Conservation (phyloP, 2,113 vertebrate genomes). For the Boleophthalmus pectinirostris region DNA sequence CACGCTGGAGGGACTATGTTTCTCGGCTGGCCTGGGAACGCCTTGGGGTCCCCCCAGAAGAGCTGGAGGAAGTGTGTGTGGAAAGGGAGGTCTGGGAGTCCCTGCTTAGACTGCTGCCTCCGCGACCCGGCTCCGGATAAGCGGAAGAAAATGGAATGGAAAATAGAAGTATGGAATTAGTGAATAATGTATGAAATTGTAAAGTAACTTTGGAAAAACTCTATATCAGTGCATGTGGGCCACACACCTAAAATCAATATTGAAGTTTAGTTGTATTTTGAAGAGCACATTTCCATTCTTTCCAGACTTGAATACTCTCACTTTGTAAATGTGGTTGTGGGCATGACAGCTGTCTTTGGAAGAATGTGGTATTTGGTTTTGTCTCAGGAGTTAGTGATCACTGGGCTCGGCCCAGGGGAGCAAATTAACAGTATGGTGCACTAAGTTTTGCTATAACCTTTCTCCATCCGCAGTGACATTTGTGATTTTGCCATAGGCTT, state of each 20-base stretch:
- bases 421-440: slow-evolving; percentile 74
- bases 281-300: not conserved
- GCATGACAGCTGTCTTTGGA: slow-evolving; percentile 26
- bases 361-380: slow-evolving; percentile 54
- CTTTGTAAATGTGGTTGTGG: slow-evolving; percentile 12
- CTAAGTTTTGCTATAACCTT: slow-evolving; percentile 71
- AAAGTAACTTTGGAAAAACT: not conserved
- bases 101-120: too few relatives aligned
- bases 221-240: not conserved
- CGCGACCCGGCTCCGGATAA: too few relatives aligned
- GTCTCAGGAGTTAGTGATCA: slow-evolving; percentile 54
- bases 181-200: not conserved
- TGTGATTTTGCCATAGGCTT: slow-evolving; percentile 72
- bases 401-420: slow-evolving; percentile 63
- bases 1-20: too few relatives aligned
- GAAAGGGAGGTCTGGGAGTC: too few relatives aligned
- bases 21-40: too few relatives aligned
- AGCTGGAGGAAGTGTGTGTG: too few relatives aligned
- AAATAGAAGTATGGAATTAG: too few relatives aligned
- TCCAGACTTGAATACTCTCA: not conserved
- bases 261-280: not conserved
- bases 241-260: not conserved
- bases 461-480: slow-evolving; percentile 74
- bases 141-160: too few relatives aligned
- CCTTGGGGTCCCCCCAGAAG: too few relatives aligned